These are phyloP conservation scores for Apotomis turbidana DNA, from an alignment of 2,888 invertebrate genomes.

Conservation along the genomic window DNA sequence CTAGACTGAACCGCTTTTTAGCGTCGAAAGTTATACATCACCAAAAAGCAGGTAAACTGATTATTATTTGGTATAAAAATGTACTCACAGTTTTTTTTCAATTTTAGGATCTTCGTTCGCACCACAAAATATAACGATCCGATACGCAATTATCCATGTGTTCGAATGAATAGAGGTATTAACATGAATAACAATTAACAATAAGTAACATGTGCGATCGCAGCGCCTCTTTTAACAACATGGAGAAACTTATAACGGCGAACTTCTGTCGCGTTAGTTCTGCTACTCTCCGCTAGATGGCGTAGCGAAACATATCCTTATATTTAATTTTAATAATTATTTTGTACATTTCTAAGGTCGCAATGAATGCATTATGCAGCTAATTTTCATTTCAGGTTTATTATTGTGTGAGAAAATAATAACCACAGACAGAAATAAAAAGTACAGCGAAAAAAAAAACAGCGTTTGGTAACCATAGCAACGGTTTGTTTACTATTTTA, in stretches of 20 bases:
- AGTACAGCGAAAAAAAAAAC: no score
- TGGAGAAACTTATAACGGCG: neutral
- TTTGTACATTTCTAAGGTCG: no score
- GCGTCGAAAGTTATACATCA: no score
- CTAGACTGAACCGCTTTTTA: no score
- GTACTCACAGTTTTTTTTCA: constrained; percentile 6
- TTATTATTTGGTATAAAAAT: neutral
- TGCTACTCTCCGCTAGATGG: constrained; percentile 43
- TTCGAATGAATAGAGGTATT: constrained; percentile 20
- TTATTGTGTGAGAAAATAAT: neutral
- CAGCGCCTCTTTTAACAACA: constrained; percentile 10
- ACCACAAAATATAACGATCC: neutral
- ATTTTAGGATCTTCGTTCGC: neutral
- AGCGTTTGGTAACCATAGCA: constrained; percentile 47
- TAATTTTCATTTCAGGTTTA: no score
- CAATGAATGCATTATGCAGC: no score
- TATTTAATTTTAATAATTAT: no score
- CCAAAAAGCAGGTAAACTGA: neutral
- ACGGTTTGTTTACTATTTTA: constrained; percentile 46
- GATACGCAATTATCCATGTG: constrained; percentile 23
- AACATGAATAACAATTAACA: constrained; percentile 16
- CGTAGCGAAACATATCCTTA: neutral
- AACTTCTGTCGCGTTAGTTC: constrained; percentile 19
- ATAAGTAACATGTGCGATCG: constrained; percentile 9
- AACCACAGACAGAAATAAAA: no score